phyloP scores from a whole-genome alignment of 2,113 vertebrate genomes.

The Raphicerus campestris region DNA sequence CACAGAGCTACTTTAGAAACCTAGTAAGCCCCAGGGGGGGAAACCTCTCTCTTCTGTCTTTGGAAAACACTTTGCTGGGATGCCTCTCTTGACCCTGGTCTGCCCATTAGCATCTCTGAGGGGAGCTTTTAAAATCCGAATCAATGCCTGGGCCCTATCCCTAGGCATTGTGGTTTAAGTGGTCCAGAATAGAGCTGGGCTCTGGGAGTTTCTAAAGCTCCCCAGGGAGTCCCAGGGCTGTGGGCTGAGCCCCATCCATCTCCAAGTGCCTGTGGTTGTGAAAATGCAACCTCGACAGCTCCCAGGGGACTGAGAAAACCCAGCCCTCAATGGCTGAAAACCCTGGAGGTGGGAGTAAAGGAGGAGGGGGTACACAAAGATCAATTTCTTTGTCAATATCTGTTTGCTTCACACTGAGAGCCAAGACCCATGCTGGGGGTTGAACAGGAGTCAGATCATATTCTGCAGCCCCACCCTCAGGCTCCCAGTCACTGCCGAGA shows the following conservation, averaged over 20 bases:
- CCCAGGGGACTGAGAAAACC: not conserved
- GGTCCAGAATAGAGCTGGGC: not conserved
- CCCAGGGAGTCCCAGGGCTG: not conserved
- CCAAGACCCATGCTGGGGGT: not conserved
- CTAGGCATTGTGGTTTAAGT: not conserved
- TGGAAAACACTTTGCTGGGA: not conserved
- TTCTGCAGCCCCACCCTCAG: not conserved
- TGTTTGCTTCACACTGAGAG: not conserved
- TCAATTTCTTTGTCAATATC: not conserved
- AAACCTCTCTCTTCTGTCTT: not conserved
- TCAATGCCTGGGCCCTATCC: not conserved
- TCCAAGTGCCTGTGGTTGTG: not conserved
- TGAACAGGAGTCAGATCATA: not conserved
- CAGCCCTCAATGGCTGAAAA: not conserved
- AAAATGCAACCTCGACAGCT: not conserved
- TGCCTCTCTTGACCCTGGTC: not conserved
- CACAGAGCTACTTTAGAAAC: accelerated
- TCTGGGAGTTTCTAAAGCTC: not conserved
- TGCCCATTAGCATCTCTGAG: not conserved
- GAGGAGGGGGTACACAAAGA: accelerated
- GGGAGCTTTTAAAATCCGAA: not conserved
- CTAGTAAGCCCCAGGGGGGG: not conserved
- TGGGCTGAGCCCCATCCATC: not conserved
- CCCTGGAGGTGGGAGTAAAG: not conserved
- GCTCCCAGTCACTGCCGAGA: not conserved